Evolutionary conservation across 2,113 vertebrate species (phyloP).

Genomic region (Melanotaenia duboulayi): DNA sequence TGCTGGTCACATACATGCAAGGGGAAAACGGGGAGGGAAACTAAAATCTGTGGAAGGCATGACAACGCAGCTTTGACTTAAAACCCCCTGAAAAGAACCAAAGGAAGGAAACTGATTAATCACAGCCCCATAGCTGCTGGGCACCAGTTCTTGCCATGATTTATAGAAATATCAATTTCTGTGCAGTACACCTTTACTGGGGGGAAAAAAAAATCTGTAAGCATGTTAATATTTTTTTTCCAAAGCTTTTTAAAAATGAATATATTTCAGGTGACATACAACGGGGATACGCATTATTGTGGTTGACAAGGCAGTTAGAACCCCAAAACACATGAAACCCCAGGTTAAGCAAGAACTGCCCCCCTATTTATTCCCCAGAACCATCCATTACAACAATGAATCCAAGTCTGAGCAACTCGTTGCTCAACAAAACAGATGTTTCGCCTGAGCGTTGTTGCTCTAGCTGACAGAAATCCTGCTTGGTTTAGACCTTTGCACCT

Average conservation of each 20-base stretch:
- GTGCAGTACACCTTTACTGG: not conserved
- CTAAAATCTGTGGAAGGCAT: conserved; percentile 25
- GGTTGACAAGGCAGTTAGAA: conserved; percentile 31
- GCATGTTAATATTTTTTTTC: not conserved
- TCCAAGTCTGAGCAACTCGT: conserved; percentile 4
- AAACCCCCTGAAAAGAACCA: conserved; percentile 13
- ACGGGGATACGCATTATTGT: conserved; percentile 11
- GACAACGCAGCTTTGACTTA: conserved; percentile 17
- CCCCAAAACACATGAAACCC: conserved; percentile 40
- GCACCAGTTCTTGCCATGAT: not conserved
- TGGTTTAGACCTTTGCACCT: conserved; percentile 70
- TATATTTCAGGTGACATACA: conserved; percentile 14
- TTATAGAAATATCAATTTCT: not conserved
- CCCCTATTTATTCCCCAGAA: conserved; percentile 21
- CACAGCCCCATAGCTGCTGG: conserved; percentile 10
- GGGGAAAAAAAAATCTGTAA: not conserved
- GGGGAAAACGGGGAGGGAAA: conserved; percentile 3
- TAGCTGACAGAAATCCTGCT: conserved; percentile 45
- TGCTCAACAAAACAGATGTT: conserved; percentile 39
- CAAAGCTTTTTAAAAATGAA: conserved; percentile 7
- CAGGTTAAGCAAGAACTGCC: conserved; percentile 24
- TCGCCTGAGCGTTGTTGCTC: not conserved
- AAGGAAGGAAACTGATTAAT: conserved; percentile 16
- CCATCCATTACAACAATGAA: conserved; percentile 19
- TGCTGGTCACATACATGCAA: conserved; percentile 18